Evolutionary conservation across 2,113 vertebrate genomes (phyloP).

Genomic region (Lamprotornis superbus): DNA sequence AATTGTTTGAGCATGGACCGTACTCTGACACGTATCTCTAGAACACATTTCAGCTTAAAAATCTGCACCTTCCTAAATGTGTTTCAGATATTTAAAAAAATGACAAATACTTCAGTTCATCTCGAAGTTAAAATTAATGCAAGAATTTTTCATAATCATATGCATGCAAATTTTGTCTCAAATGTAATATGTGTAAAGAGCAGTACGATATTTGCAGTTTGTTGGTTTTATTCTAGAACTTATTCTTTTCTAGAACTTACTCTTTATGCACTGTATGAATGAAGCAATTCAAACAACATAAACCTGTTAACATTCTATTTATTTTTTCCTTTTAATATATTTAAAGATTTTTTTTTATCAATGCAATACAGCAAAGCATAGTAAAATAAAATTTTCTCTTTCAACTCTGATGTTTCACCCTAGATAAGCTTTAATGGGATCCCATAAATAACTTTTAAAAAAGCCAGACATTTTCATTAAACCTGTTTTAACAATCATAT

Average conservation of each 20-base stretch:
- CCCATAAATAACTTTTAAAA: neutral
- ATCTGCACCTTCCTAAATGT: neutral
- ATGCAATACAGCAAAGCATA: neutral
- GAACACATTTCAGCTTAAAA: rapidly evolving
- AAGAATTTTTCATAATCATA: neutral
- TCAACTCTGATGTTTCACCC: neutral
- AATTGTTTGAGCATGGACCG: neutral
- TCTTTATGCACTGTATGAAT: neutral
- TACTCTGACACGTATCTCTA: neutral
- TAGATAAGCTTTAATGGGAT: neutral
- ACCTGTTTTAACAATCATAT: neutral
- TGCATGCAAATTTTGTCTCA: neutral
- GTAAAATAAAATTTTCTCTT: neutral
- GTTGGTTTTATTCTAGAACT: neutral
- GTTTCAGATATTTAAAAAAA: neutral
- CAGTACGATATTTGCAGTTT: neutral
- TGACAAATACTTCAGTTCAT: neutral
- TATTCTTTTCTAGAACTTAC: neutral
- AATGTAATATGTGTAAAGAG: neutral
- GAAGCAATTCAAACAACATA: neutral
- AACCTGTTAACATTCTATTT: neutral
- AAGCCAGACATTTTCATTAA: neutral
- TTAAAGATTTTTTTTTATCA: neutral
- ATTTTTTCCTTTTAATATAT: neutral
- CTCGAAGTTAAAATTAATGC: neutral